These are phyloP conservation scores for Oscheius sp. DNA, from an alignment of 1,140 invertebrate genomes.

Conservation along the genomic window DNA sequence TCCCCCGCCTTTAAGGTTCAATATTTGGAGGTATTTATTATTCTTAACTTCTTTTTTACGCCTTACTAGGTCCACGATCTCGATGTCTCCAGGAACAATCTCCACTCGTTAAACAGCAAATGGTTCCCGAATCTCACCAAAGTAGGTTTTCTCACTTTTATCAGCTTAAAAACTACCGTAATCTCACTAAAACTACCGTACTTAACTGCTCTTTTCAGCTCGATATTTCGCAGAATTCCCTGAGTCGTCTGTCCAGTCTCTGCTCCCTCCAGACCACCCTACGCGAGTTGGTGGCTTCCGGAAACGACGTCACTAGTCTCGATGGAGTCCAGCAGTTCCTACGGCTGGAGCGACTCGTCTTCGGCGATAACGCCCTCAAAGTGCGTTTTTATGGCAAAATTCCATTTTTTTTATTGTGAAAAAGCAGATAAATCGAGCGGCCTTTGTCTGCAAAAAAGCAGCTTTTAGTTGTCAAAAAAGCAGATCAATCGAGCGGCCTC, in stretches of 20 bases:
- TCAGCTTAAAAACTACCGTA: too few relatives aligned
- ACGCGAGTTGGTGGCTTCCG: not conserved
- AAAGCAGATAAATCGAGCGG: too few relatives aligned
- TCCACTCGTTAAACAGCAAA: not conserved
- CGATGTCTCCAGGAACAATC: not conserved
- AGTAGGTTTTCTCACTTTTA: not conserved
- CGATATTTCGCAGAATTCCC: not conserved
- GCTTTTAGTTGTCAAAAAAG: too few relatives aligned
- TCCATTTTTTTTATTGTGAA: too few relatives aligned
- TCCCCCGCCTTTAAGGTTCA: not conserved
- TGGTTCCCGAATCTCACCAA: not conserved
- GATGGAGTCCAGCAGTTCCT: constrained; percentile 1
- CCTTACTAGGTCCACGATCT: not conserved
- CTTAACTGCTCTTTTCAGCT: not conserved
- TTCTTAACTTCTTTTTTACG: too few relatives aligned
- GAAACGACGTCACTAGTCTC: not conserved
- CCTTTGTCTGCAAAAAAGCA: too few relatives aligned
- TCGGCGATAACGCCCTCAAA: not conserved
- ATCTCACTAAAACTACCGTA: not conserved
- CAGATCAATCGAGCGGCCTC: too few relatives aligned
- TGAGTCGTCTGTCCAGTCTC: not conserved
- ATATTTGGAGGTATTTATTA: not conserved
- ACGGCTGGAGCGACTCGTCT: not conserved
- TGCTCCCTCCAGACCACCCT: not conserved
- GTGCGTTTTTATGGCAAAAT: too few relatives aligned